Evolutionary conservation across 2,113 vertebrate genomes (phyloP).

Genomic region (Python bivittatus): DNA sequence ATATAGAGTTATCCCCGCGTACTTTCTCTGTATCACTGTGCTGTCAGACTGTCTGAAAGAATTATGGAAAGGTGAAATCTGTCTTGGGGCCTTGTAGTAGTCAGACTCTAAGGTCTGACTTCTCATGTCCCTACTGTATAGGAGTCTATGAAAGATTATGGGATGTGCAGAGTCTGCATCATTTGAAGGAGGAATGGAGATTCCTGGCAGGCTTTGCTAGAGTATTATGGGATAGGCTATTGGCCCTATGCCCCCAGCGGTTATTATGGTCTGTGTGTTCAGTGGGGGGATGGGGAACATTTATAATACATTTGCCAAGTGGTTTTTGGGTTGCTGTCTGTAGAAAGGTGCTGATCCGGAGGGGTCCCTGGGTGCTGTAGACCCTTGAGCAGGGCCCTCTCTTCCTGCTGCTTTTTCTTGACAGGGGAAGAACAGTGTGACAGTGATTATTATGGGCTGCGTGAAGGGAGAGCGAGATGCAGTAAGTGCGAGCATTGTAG

Average conservation of each 20-base stretch:
- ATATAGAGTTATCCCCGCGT: background rate
- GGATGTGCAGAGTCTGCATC: conserved; percentile 23
- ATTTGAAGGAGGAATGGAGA: conserved; percentile 21
- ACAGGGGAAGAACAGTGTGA: conserved; percentile 64
- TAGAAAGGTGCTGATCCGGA: background rate
- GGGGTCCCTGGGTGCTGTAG: background rate
- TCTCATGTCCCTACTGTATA: background rate
- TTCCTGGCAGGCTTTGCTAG: conserved; percentile 32
- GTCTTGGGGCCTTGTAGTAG: background rate
- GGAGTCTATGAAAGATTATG: conserved; percentile 17
- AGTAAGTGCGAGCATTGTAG: conserved; percentile 42
- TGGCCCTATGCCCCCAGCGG: conserved; percentile 24
- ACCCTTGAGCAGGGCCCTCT: background rate
- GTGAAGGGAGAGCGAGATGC: conserved; percentile 12
- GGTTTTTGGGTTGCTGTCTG: background rate
- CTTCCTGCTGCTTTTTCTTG: conserved; percentile 71
- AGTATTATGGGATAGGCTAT: conserved; percentile 63
- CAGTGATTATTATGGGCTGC: conserved; percentile 60
- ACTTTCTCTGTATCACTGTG: background rate
- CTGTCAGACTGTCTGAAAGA: background rate
- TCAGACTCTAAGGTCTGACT: background rate
- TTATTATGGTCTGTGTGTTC: background rate
- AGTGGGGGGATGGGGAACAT: background rate
- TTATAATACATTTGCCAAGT: no score
- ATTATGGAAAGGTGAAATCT: background rate